Base-by-base conservation (phyloP, 2,888 invertebrate species). In the Nasonia oneida region DNA sequence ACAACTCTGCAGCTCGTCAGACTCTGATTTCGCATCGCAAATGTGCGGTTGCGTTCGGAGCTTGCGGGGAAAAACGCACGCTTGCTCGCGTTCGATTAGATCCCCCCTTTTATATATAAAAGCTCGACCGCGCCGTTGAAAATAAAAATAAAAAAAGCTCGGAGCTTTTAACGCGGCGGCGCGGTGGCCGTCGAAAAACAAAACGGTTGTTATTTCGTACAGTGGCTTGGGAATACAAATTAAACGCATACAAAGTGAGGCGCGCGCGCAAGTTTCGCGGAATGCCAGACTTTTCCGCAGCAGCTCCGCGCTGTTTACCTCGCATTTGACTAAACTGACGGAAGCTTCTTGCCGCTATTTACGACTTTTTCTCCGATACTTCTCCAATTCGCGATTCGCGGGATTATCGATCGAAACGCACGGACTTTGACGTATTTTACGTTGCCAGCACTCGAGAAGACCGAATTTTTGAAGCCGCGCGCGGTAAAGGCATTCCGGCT, bases 401-500 rank as follows among this genome's bases (percentile, higher is more conserved):
- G 12, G 39, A 39, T 73, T 42, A 42, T 42, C n/a, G 39, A 73
- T 61, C n/a, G 57, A 61, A 61, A n/a, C 29, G 29, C 29, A 61
- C 1, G n/a, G 23, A n/a, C 57, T 23, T 23, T 23, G 39, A 71
- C 10, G 71, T 61, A 61, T 61, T 61, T 61, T 61, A 47, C 12
- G 1, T 29, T 47, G 80, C 80, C 53, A 53, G 61, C 18, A 33
- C 29, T 18, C 74, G 75, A 50, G 29, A 29, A 29, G 29, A 29
- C 29, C 33, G 23, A 86, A 75, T 81, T 81, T 84, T 86, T 84
- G 12, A 12, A 33, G 12, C 29, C 8, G 3, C 8, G 0, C 4
- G 8, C 3, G 67, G 33, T 78, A 84, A 79, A 84, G 78, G 84
- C 75, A 86, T 89, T 89, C 84, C 89, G 83, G 89, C 89, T 86